Base-by-base conservation (phyloP, 2,113 vertebrate genomes). In the Oreochromis aureus region DNA sequence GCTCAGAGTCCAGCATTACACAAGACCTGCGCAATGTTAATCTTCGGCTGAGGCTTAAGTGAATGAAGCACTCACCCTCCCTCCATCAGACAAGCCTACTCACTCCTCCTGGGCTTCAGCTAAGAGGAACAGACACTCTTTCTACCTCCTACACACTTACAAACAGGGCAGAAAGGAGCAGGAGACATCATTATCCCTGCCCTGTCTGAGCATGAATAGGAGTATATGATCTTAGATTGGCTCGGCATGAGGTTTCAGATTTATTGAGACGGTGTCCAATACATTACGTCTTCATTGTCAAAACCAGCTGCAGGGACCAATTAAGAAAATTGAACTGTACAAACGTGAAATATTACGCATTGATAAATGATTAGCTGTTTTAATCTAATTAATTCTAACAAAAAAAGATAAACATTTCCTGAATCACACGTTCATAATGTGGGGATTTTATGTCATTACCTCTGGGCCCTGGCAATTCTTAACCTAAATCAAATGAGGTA, bases 1-100 rank as follows among this genome's bases (percentile, higher is more conserved):
- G 91, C 91, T 92, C 90, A 87, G 89, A 90, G 90, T 91, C 89
- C 89, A 56, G 88, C 82, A 24, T 94, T 94, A 90, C 86, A 95
- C 91, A 93, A 93, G 90, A 93, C 87, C 91, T 86, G 91, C 13
- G 55, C 89, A 85, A 86, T 89, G 90, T 92, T 94, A 95, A 95
- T 94, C 90, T 94, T 89, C 24, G 22, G 84, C 93, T 78, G 78
- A 78, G 83, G 92, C 89, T 93, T 92, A 90, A 91, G 91, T 92
- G 92, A 93, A 90, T 89, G 90, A 91, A 89, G 86, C 80, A 3
- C 27, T 41, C 41, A 10, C 82, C 89, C 89, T 81, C 27, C 59
- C 87, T 55, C 83, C 32, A 44, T 88, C 84, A 87, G 84, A 82
- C 34, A 34, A 87, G 85, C 82, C 87, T 66, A 41, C 84, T 85